A percentile compares a stretch with the other conserved stretches of the same genome.
phyloP scores from a whole-genome alignment of 2,797 vertebrate genomes.

The Gallirallus australis region DNA sequence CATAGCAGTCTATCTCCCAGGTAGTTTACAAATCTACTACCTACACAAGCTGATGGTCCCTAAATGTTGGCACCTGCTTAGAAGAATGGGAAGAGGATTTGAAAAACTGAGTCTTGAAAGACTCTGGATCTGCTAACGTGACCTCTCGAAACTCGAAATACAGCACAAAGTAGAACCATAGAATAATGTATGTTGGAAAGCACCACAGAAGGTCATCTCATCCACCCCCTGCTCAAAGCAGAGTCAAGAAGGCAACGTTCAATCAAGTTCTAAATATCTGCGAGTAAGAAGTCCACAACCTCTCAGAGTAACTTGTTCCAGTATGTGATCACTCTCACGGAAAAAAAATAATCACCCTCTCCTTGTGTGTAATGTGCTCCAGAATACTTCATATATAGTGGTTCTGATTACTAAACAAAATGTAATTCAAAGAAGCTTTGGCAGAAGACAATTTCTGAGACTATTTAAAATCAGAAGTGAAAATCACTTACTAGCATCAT shows the following conservation, averaged over 20 bases:
- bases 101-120: neutral
- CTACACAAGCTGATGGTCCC: neutral
- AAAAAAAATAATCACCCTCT: neutral
- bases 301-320: neutral
- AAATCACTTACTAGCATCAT: slow-evolving; percentile 75
- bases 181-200: neutral
- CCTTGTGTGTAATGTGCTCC: neutral
- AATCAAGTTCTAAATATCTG: neutral
- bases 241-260: neutral
- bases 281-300: neutral
- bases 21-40: neutral
- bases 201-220: neutral
- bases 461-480: slow-evolving; percentile 76
- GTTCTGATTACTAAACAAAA: slow-evolving; percentile 69
- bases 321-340: neutral
- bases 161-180: neutral
- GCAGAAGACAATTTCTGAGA: slow-evolving; percentile 65
- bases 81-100: neutral
- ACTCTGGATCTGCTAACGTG: neutral
- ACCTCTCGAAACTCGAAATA: neutral
- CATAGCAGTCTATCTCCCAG: neutral
- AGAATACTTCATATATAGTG: slow-evolving; percentile 48
- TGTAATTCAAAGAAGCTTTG: slow-evolving; percentile 63
- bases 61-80: neutral
- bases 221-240: neutral